Conservation (phyloP, 2,888 invertebrate species). For the Neoascia interrupta region DNA sequence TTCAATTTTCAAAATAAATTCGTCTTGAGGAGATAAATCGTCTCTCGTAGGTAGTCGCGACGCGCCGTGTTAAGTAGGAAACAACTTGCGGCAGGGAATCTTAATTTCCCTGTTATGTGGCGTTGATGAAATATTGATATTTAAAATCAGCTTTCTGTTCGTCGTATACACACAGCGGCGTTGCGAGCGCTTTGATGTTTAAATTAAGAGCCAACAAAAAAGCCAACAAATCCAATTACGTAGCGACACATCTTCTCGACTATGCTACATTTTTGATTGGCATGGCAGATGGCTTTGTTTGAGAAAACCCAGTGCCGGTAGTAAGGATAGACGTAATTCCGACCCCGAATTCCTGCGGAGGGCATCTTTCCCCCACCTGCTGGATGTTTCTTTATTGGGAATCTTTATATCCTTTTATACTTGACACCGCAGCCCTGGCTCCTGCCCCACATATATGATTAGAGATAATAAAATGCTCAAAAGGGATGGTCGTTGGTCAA, state of each 20-base stretch:
- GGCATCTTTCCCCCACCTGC: too few relatives aligned
- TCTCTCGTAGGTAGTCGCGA: neutral
- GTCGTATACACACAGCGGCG: constrained; percentile 34
- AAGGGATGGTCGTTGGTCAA: constrained; percentile 4
- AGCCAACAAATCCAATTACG: constrained; percentile 26
- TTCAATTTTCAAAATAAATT: constrained; percentile 22
- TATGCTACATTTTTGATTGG: constrained; percentile 14
- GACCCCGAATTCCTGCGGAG: too few relatives aligned
- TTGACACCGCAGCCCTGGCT: too few relatives aligned
- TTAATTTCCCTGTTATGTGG: too few relatives aligned
- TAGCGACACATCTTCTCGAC: constrained; percentile 14
- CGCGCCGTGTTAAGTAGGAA: neutral
- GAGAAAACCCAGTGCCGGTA: too few relatives aligned
- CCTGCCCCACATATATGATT: too few relatives aligned
- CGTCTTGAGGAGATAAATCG: constrained; percentile 15
- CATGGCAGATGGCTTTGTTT: constrained; percentile 24
- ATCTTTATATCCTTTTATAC: too few relatives aligned
- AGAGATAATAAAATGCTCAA: too few relatives aligned
- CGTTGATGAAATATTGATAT: constrained; percentile 43
- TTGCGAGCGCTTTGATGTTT: constrained; percentile 54
- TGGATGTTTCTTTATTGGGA: too few relatives aligned
- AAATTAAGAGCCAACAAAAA: constrained; percentile 25
- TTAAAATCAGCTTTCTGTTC: constrained; percentile 33
- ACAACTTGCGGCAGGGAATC: too few relatives aligned
- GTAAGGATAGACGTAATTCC: too few relatives aligned